Conservation (phyloP, 2,113 vertebrate species). For the Strix uralensis region DNA sequence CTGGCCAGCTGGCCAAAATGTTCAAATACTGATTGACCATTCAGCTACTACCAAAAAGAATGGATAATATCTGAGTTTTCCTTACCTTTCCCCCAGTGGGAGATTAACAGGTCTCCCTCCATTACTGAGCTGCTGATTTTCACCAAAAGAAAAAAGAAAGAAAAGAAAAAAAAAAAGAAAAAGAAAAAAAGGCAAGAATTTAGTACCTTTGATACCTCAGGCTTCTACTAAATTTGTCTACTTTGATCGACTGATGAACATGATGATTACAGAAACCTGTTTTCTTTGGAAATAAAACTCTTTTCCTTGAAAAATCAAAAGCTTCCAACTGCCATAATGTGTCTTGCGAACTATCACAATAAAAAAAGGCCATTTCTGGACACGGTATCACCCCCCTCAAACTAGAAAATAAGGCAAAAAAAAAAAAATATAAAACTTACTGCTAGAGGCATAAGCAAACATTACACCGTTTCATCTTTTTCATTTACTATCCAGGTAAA, state of each 20-base stretch:
- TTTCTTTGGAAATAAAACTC: background rate
- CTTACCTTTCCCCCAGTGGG: background rate
- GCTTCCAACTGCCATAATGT: background rate
- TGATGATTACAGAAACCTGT: background rate
- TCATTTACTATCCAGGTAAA: background rate
- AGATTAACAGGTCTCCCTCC: background rate
- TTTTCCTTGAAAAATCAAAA: background rate
- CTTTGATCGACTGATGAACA: background rate
- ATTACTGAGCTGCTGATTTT: background rate
- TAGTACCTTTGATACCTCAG: background rate
- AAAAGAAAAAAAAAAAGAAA: background rate
- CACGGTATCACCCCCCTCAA: background rate
- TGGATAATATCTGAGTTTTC: background rate
- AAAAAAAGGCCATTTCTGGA: background rate
- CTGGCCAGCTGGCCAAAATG: background rate
- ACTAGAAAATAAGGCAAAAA: background rate
- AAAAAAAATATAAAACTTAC: background rate
- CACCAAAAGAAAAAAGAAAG: background rate
- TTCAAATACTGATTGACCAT: background rate
- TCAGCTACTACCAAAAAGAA: background rate
- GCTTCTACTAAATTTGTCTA: background rate
- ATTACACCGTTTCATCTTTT: background rate
- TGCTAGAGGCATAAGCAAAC: background rate
- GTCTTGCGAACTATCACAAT: background rate
- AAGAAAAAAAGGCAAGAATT: background rate